Conservation (phyloP, 2,888 invertebrate species). For the Latrodectus elegans region DNA sequence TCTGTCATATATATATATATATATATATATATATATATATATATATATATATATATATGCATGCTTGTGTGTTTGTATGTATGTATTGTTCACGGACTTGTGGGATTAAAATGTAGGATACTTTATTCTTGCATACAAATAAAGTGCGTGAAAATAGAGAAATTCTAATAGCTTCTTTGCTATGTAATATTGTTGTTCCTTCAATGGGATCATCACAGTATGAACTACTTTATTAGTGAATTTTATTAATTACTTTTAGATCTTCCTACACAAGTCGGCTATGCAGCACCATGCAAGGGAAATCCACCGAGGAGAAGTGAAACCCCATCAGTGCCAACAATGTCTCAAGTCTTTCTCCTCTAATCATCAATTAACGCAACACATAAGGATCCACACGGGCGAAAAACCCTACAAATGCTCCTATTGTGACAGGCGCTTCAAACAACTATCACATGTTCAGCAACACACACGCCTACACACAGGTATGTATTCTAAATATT, state of each 20-base stretch:
- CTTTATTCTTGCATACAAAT: no score
- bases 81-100: no score
- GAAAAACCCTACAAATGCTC: conserved; percentile 98
- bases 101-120: no score
- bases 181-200: no score
- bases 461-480: conserved; percentile 97
- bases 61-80: no score
- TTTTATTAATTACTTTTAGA: conserved; percentile 79
- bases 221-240: no score
- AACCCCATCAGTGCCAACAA: conserved; percentile 96
- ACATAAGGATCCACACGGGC: conserved; percentile 96
- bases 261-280: conserved; percentile 97
- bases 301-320: conserved; percentile 73
- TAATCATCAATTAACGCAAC: conserved; percentile 96
- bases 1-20: no score
- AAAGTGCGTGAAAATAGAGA: no score
- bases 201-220: no score
- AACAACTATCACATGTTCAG: conserved; percentile 96
- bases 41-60: no score
- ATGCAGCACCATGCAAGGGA: conserved; percentile 91
- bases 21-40: no score
- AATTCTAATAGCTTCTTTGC: no score
- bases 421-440: conserved; percentile 96
- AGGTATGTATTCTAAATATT: conserved; percentile 80
- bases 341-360: conserved; percentile 97